Conservation (phyloP, 2,113 vertebrate species). For the Steatornis caripensis region DNA sequence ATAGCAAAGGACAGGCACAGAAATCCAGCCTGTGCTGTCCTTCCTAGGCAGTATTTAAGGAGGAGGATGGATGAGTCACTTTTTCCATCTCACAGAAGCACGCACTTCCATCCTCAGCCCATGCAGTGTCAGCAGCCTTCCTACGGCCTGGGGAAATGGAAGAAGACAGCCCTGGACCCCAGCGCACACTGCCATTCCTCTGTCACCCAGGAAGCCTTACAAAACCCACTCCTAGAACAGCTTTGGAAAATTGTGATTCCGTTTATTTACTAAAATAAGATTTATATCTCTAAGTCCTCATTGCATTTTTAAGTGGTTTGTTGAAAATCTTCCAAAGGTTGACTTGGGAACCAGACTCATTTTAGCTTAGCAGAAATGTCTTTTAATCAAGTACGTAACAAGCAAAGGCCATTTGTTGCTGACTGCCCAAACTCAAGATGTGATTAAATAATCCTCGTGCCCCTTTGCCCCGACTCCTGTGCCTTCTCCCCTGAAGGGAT, state of each 20-base stretch:
- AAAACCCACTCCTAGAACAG: background rate
- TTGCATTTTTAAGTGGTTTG: constrained; percentile 14
- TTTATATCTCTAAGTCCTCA: background rate
- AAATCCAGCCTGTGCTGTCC: background rate
- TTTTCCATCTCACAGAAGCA: constrained; percentile 7
- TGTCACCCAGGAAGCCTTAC: background rate
- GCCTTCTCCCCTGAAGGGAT: background rate
- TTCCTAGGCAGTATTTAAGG: background rate
- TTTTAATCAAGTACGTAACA: background rate
- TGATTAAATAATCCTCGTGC: background rate
- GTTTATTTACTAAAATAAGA: constrained; percentile 17
- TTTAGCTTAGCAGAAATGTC: background rate
- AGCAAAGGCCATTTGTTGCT: background rate
- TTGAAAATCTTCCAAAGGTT: constrained; percentile 32
- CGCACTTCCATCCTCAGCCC: background rate
- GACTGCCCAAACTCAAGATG: background rate
- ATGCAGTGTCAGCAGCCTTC: background rate
- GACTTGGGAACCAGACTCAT: background rate
- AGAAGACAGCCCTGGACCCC: background rate
- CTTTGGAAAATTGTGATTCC: background rate
- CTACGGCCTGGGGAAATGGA: background rate
- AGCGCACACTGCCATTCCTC: background rate
- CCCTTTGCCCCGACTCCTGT: background rate
- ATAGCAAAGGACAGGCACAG: background rate
- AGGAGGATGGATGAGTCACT: constrained; percentile 10